Percentiles rank a stretch among this genome's conserved stretches.
Evolutionary conservation across 2,888 invertebrate genomes (phyloP).

Genomic region (Perdita meconis): DNA sequence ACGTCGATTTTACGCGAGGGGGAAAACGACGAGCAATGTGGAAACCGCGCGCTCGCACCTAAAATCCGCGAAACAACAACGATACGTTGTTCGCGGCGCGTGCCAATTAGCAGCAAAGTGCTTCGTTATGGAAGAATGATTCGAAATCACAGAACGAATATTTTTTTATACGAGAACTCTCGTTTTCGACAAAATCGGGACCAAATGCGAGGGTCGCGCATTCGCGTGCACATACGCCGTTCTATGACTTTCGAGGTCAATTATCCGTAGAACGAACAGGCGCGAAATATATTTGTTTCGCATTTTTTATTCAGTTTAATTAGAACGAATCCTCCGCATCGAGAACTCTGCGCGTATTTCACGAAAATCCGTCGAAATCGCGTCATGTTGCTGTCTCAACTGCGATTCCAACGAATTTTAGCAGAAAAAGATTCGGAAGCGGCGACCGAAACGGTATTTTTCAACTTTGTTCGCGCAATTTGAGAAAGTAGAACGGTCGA

Average conservation of each 20-base stretch:
- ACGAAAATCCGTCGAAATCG: neutral
- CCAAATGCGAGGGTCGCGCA: no score
- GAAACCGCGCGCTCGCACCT: neutral
- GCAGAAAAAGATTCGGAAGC: no score
- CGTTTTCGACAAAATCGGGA: neutral
- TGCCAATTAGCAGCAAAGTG: neutral
- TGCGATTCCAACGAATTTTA: no score
- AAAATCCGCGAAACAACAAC: neutral
- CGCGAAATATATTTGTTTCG: neutral
- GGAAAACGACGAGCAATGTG: neutral
- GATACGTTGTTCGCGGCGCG: neutral
- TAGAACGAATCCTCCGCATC: neutral
- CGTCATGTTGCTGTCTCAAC: no score
- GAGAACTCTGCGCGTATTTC: no score
- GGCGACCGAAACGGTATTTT: no score
- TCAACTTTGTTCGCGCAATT: no score
- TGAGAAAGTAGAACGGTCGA: neutral
- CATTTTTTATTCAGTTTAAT: neutral
- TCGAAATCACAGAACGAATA: neutral
- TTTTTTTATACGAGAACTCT: neutral
- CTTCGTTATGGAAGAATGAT: neutral
- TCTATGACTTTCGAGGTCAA: neutral
- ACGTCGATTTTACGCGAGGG: constrained; percentile 10
- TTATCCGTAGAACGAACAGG: neutral
- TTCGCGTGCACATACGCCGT: no score